phyloP scores from a whole-genome alignment of 2,797 vertebrate genomes.

The Crax fasciolata region DNA sequence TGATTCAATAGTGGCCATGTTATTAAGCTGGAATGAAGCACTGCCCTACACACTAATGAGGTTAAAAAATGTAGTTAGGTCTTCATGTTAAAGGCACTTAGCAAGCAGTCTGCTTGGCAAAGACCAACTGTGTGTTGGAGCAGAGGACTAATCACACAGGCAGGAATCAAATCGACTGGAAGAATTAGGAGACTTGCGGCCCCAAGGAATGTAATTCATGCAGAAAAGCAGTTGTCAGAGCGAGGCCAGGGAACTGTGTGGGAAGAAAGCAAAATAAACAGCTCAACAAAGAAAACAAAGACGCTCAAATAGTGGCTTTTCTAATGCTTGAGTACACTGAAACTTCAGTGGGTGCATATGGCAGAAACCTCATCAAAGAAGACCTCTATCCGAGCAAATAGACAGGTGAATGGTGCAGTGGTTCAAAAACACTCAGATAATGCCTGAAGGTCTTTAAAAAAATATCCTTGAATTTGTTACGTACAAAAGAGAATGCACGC shows the following conservation, averaged over 20 bases:
- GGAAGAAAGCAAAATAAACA: constrained; percentile 88
- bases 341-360: constrained; percentile 74
- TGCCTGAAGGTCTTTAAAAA: constrained; percentile 21
- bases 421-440: constrained; percentile 40
- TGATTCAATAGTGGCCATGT: constrained; percentile 55
- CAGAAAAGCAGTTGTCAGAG: constrained; percentile 84
- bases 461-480: neutral
- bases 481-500: neutral
- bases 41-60: constrained; percentile 76
- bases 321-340: constrained; percentile 81
- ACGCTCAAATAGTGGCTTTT: constrained; percentile 77
- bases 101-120: constrained; percentile 76
- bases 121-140: constrained; percentile 73
- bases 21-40: constrained; percentile 68
- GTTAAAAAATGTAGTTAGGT: constrained; percentile 77
- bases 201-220: constrained; percentile 86
- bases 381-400: constrained; percentile 76
- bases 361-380: constrained; percentile 82
- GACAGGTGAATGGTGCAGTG: constrained; percentile 41
- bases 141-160: constrained; percentile 81
- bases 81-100: constrained; percentile 78
- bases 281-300: constrained; percentile 87
- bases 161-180: constrained; percentile 83
- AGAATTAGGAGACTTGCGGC: constrained; percentile 83
- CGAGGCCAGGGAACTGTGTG: constrained; percentile 80